A percentile compares a stretch with the other conserved stretches of the same genome.
phyloP scores from a whole-genome alignment of 1,140 invertebrate species.

The Bathynomus jamesi region DNA sequence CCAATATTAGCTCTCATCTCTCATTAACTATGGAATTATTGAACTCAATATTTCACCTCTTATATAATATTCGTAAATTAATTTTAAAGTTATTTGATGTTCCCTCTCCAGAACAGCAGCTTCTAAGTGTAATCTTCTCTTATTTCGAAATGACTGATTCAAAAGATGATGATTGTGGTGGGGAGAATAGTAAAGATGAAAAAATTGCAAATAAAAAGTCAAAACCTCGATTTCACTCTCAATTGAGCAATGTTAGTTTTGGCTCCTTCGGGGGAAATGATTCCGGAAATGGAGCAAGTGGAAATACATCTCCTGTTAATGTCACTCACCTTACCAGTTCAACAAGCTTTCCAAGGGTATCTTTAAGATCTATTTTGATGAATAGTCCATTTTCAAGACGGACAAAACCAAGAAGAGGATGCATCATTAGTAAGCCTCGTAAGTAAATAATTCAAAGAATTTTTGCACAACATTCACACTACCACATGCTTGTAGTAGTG shows the following conservation, averaged over 20 bases:
- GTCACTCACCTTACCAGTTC: background rate
- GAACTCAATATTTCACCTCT: no score
- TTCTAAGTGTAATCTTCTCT: no score
- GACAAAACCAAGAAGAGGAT: conserved; percentile 20
- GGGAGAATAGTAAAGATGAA: background rate
- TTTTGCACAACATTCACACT: no score
- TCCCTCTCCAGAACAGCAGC: no score
- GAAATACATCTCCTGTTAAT: background rate
- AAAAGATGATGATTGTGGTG: background rate
- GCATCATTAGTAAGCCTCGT: conserved; percentile 20
- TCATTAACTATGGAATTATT: no score
- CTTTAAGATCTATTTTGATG: conserved; percentile 28
- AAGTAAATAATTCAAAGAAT: no score
- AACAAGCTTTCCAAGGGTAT: conserved; percentile 26
- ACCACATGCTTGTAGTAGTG: no score
- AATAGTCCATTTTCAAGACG: conserved; percentile 32
- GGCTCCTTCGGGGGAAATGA: background rate
- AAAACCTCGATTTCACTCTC: background rate
- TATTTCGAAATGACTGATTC: background rate
- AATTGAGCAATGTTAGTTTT: background rate
- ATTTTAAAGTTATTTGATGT: no score
- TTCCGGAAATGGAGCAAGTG: background rate
- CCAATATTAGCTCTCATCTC: no score
- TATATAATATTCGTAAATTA: no score
- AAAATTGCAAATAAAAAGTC: background rate